phyloP scores from a whole-genome alignment of 2,797 vertebrate species.

The Lagodon rhomboides region DNA sequence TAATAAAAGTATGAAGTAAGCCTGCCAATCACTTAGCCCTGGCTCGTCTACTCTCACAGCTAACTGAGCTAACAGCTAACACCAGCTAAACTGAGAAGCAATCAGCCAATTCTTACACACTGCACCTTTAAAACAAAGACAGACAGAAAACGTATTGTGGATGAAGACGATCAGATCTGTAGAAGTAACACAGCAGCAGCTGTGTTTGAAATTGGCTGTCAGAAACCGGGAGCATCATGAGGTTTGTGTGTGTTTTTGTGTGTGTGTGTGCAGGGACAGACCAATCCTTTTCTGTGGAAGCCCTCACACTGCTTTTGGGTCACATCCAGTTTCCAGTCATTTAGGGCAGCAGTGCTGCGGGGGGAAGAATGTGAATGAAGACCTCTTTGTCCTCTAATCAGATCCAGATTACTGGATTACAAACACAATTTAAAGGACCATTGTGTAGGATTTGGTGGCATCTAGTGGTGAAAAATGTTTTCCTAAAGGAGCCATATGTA shows the following conservation, averaged over 20 bases:
- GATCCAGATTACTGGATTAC: slow-evolving; percentile 35
- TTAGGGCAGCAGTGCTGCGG: slow-evolving; percentile 24
- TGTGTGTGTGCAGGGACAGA: slow-evolving; percentile 32
- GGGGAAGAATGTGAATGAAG: slow-evolving; percentile 35
- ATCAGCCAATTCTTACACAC: too few relatives aligned
- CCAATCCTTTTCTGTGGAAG: slow-evolving; percentile 64
- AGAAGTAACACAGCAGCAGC: slow-evolving; percentile 30
- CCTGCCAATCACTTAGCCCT: too few relatives aligned
- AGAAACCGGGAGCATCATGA: slow-evolving; percentile 27
- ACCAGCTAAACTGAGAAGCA: too few relatives aligned
- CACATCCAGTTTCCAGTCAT: slow-evolving; percentile 55
- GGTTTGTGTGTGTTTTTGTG: slow-evolving; percentile 31
- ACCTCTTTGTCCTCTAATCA: slow-evolving; percentile 41
- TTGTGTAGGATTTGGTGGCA: too few relatives aligned
- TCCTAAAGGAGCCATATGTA: too few relatives aligned
- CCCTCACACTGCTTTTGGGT: slow-evolving; percentile 59
- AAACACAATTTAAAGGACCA: slow-evolving; percentile 3
- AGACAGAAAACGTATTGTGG: background rate
- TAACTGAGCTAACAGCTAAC: too few relatives aligned
- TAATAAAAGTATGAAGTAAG: background rate
- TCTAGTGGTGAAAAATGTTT: too few relatives aligned
- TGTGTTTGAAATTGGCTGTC: slow-evolving; percentile 34
- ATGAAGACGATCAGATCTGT: background rate
- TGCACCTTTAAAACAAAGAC: too few relatives aligned
- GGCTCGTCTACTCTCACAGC: too few relatives aligned